phyloP scores from a whole-genome alignment of 64 coral and sea anemone genomes.

The Porites lutea region DNA sequence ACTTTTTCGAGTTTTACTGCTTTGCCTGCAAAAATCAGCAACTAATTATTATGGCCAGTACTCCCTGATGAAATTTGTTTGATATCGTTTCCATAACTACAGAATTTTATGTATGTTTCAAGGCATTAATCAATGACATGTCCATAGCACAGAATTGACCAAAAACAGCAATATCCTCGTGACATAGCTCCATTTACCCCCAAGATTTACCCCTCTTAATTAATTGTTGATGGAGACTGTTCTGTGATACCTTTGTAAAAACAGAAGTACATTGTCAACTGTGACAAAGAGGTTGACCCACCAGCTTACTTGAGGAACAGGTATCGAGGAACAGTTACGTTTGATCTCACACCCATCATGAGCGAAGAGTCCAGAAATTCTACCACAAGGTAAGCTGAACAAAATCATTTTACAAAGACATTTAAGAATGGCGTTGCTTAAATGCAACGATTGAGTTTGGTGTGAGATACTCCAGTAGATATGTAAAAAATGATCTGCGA shows the following conservation, averaged over 20 bases:
- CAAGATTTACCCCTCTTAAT: not conserved
- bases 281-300: constrained; percentile 37
- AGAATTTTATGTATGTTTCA: too few species aligned
- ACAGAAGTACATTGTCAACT: constrained; percentile 85
- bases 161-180: too few species aligned
- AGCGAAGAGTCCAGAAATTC: constrained; percentile 4
- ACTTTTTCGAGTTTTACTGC: too few species aligned
- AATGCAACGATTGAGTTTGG: not conserved
- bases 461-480: too few species aligned
- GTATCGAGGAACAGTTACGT: constrained; percentile 55
- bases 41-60: too few species aligned
- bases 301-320: constrained; percentile 78
- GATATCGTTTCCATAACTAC: too few species aligned
- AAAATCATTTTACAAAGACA: not conserved
- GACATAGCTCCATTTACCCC: not conserved
- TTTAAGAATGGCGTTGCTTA: not conserved
- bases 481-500: too few species aligned
- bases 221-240: not conserved
- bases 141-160: too few species aligned
- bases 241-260: not conserved
- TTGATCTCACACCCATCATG: constrained; percentile 86
- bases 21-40: too few species aligned
- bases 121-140: too few species aligned
- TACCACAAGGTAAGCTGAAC: not conserved
- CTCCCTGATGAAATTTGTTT: too few species aligned